Evolutionary conservation across 2,888 invertebrate genomes (phyloP).

Genomic region (Ophion obscuratus): DNA sequence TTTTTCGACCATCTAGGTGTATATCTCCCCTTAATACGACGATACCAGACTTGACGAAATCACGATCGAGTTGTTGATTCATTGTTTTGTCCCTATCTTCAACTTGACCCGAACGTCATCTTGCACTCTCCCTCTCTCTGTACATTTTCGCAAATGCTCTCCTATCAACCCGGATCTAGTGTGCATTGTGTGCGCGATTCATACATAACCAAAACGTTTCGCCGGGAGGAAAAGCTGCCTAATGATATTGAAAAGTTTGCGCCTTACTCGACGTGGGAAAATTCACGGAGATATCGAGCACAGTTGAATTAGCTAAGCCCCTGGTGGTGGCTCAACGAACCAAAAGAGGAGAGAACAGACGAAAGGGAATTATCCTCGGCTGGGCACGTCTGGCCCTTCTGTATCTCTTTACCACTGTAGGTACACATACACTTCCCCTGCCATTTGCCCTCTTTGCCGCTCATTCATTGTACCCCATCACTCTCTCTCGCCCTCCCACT

Average conservation of each 20-base stretch:
- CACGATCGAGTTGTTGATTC: slow-evolving; percentile 51
- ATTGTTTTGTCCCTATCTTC: slow-evolving; percentile 30
- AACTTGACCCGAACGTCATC: neutral
- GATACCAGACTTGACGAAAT: slow-evolving; percentile 53
- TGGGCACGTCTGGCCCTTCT: slow-evolving; percentile 36
- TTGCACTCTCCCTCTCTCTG: neutral
- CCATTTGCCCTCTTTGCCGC: neutral
- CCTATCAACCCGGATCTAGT: neutral
- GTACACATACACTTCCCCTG: neutral
- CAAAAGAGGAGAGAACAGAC: slow-evolving; percentile 2
- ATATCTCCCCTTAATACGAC: slow-evolving; percentile 4
- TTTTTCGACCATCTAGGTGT: too few species aligned
- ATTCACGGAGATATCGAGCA: slow-evolving; percentile 30
- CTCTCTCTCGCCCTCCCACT: neutral
- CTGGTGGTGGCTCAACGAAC: slow-evolving; percentile 46
- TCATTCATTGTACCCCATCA: too few species aligned
- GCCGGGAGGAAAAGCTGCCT: slow-evolving; percentile 18
- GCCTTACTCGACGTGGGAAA: slow-evolving; percentile 14
- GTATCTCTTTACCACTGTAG: slow-evolving; percentile 30
- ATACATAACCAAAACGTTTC: slow-evolving; percentile 37
- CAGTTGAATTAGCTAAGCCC: slow-evolving; percentile 42
- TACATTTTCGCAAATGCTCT: slow-evolving; percentile 21
- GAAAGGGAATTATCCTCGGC: slow-evolving; percentile 41
- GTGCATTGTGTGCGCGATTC: slow-evolving; percentile 33
- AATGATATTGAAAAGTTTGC: slow-evolving; percentile 63